These are phyloP conservation scores for Parnassius glacialis DNA, from an alignment of 2,888 invertebrate species.

Conservation along the genomic window DNA sequence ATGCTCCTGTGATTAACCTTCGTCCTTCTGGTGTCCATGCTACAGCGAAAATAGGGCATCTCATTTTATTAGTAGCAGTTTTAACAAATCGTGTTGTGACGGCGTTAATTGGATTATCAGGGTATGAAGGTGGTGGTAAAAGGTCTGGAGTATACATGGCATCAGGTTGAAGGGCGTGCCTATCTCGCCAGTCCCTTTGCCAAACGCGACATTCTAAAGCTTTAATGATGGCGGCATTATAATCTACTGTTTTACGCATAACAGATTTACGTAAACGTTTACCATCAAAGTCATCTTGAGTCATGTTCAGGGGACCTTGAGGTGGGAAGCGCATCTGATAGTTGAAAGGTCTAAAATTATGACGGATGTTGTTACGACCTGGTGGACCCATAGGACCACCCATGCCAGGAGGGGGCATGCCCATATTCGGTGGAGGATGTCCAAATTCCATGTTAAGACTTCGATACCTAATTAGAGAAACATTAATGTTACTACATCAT, in stretches of 20 bases:
- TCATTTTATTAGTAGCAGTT: constrained; percentile 99
- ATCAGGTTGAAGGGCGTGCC: constrained; percentile 95
- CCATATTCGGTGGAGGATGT: constrained; percentile 73
- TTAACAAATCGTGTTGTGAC: constrained; percentile 97
- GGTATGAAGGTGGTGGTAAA: constrained; percentile 95
- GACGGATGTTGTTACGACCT: constrained; percentile 71
- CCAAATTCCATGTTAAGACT: constrained; percentile 75
- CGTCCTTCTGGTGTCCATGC: constrained; percentile 99
- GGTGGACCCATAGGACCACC: constrained; percentile 56
- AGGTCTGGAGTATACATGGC: constrained; percentile 96
- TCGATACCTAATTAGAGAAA: constrained; percentile 75
- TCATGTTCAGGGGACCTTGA: constrained; percentile 84
- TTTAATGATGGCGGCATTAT: constrained; percentile 96
- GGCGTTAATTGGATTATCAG: constrained; percentile 97
- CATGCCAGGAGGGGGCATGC: constrained; percentile 63
- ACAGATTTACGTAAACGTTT: constrained; percentile 97
- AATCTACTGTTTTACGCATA: constrained; percentile 98
- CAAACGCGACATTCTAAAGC: constrained; percentile 96
- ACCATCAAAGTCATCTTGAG: constrained; percentile 96
- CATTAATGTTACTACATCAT: constrained; percentile 48
- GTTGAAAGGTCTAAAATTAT: constrained; percentile 74
- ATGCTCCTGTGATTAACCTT: constrained; percentile 98
- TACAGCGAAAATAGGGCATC: constrained; percentile 99
- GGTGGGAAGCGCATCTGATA: constrained; percentile 77
- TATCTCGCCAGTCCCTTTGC: constrained; percentile 96